Evolutionary conservation across 1,140 invertebrate species (phyloP), one percentile per base, ranked within the genome.

Genomic region (Orchestia grillus): DNA sequence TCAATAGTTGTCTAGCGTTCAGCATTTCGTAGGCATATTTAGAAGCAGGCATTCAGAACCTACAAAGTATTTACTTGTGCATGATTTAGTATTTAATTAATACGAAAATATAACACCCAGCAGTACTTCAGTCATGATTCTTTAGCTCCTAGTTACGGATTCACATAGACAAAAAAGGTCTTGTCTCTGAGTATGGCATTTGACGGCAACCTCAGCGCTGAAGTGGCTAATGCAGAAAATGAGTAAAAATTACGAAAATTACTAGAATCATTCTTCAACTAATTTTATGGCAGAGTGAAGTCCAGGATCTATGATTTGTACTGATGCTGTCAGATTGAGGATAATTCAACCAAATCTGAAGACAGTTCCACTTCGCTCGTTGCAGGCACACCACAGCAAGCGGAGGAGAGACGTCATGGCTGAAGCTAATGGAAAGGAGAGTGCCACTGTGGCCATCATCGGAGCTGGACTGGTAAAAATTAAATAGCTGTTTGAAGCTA

Each of bases 401-500:
- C 87, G 41, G 41, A 15, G 91, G n/a, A n/a, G 87, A n/a, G 87
- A 92, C 23, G 28, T 44, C 47, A 62, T 87, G 87, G 45, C 57
- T 96, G 44, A 44, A 6, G 88, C 42, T 42, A 96, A 62, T 36
- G 95, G 88, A 19, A 45, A 0, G 36, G 77, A 95, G 87, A 96
- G 53, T 36, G 45, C 96, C 57, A 97, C 97, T 96, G 97, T 98
- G 53, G 97, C 97, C 0, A 97, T 98, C 57, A 97, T 98, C 47
- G 98, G 98, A 62, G 98, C 98, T 96, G 98, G 98, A 91, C 97
- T 98, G 97, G 98, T 98, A 77, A 77, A 77, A 3, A 77, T 77
- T 28, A 77, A 3, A 23, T 36, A 77, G 36, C 28, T 36, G 11
- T 53, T 53, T 77, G 36, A 36, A 77, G 28, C 3, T 77, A 77